These are phyloP conservation scores for Phrynosoma platyrhinos DNA, from an alignment of 2,113 vertebrate species.

Conservation along the genomic window DNA sequence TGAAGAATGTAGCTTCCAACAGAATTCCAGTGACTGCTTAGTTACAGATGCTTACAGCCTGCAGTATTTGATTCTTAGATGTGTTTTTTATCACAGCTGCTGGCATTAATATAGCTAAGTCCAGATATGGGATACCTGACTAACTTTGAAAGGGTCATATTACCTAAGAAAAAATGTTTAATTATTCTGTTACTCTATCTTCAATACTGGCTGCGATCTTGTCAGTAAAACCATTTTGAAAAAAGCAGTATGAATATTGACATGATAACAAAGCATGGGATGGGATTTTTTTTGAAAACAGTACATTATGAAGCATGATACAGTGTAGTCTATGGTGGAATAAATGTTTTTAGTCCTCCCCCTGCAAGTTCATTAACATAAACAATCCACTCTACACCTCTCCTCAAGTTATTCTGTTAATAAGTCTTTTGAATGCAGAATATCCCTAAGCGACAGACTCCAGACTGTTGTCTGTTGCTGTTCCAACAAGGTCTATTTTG, in stretches of 20 bases:
- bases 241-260: background rate
- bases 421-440: background rate
- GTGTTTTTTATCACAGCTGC: conserved; percentile 37
- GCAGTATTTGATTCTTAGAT: conserved; percentile 1
- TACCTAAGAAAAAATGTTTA: fast-evolving
- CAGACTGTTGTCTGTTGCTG: conserved; percentile 5
- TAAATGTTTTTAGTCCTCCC: conserved; percentile 5
- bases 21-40: conserved; percentile 8
- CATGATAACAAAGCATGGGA: background rate
- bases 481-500: background rate
- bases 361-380: conserved; percentile 33
- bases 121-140: conserved; percentile 20
- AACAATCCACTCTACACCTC: background rate
- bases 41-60: conserved; percentile 7
- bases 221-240: background rate
- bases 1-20: background rate
- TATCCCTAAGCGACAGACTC: background rate
- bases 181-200: conserved; percentile 7
- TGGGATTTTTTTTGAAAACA: background rate
- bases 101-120: conserved; percentile 38
- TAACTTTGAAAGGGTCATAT: fast-evolving
- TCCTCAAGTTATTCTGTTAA: background rate
- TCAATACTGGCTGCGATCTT: conserved; percentile 29
- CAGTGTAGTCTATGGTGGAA: background rate
- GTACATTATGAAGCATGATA: fast-evolving